phyloP scores from a whole-genome alignment of 2,113 vertebrate genomes.

The Archilochus colubris region DNA sequence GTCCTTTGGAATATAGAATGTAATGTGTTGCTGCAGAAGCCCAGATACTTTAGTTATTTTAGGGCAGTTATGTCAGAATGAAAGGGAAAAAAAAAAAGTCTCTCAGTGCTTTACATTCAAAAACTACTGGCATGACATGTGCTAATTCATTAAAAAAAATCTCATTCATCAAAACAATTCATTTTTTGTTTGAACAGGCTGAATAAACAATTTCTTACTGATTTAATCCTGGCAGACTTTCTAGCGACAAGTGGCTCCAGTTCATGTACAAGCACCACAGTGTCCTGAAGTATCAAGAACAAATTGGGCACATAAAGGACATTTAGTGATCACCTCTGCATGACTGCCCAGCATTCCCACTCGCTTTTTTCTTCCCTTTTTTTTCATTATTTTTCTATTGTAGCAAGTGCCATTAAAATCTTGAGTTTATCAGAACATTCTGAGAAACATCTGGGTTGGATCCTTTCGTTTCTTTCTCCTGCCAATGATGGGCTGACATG shows the following conservation, averaged over 20 bases:
- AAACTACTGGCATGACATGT: conserved; percentile 73
- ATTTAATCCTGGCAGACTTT: conserved; percentile 72
- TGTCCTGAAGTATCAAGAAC: conserved; percentile 71
- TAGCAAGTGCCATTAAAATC: conserved; percentile 48
- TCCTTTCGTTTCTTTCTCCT: conserved; percentile 44
- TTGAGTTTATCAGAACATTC: conserved; percentile 55
- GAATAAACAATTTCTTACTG: conserved; percentile 78
- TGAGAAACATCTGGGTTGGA: conserved; percentile 26
- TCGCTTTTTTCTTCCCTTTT: background rate
- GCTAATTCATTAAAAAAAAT: conserved; percentile 77
- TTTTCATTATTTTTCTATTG: conserved; percentile 44
- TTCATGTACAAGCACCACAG: conserved; percentile 63
- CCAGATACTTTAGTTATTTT: conserved; percentile 67
- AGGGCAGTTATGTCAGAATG: conserved; percentile 59
- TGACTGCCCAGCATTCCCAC: conserved; percentile 29
- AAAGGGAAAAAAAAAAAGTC: conserved; percentile 53
- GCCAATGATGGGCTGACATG: conserved; percentile 43
- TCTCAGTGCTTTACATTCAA: conserved; percentile 72
- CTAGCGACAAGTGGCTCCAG: conserved; percentile 62
- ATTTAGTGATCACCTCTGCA: conserved; percentile 66
- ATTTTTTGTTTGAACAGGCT: conserved; percentile 78
- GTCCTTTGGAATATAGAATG: background rate
- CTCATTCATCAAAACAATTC: conserved; percentile 80
- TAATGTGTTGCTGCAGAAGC: background rate
- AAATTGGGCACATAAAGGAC: conserved; percentile 45